These are phyloP conservation scores for Meles meles DNA, from an alignment of 2,113 vertebrate species.

Conservation along the genomic window DNA sequence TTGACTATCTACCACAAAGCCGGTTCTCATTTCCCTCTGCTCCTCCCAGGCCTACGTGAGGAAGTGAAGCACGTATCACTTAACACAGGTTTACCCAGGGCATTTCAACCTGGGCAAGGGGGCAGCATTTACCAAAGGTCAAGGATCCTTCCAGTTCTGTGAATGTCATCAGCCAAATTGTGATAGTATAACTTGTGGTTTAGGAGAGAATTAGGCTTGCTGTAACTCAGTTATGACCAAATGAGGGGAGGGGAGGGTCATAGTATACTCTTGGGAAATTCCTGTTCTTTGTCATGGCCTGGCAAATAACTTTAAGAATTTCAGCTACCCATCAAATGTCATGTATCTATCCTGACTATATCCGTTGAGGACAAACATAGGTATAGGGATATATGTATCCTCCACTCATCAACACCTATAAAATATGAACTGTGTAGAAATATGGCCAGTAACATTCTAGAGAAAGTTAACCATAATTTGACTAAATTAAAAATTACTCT, in stretches of 20 bases:
- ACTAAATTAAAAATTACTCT: not conserved
- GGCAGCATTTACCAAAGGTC: constrained; percentile 37
- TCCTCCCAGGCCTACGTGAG: constrained; percentile 59
- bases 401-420: not conserved
- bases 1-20: constrained; percentile 53
- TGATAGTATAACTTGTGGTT: constrained; percentile 38
- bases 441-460: not conserved
- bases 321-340: not conserved
- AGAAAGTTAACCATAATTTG: not conserved
- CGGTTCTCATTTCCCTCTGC: constrained; percentile 4
- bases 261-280: constrained; percentile 57
- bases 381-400: not conserved
- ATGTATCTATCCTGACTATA: not conserved
- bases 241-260: not conserved
- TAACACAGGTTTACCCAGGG: constrained; percentile 16
- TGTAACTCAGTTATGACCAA: not conserved
- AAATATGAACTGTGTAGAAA: not conserved
- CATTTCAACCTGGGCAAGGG: constrained; percentile 7
- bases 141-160: constrained; percentile 37
- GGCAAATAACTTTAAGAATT: not conserved
- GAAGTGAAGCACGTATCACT: not conserved
- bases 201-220: constrained; percentile 42
- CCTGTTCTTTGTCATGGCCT: constrained; percentile 41
- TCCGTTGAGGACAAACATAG: not conserved
- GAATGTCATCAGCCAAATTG: constrained; percentile 4